Base-by-base conservation (phyloP, 2,113 vertebrate genomes). In the Pycnonotus jocosus region DNA sequence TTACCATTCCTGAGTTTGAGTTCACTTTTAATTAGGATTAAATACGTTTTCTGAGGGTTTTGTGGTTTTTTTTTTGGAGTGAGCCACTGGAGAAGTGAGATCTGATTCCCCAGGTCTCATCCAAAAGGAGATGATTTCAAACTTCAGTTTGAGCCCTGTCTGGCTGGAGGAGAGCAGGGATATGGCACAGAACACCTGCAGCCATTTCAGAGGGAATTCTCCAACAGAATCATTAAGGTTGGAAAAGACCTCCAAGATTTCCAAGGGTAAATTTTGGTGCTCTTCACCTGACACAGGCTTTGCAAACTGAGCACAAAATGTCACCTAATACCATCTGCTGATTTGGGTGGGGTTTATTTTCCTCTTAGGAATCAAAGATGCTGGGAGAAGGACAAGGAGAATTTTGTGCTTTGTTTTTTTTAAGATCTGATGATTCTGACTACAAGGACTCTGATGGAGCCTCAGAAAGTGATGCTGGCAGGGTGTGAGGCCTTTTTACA, bases 121-220 rank as follows among this genome's bases (percentile, higher is more conserved):
- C 35, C 44, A 12, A 24, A 33, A 58, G 25, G 15, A 40, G 24
- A 35, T 35, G 9, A 35, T 30, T 35, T 40, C 15, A 31, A n/a
- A 12, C 2, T 56, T 31, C 1, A 42, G 2, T 65, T 70, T 15
- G 2, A 28, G 13, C 37, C 7, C 3, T 11, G n/a, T 19, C 6
- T 47, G 21, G 4, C n/a, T 69, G 6, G 3, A 15, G 45, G 57
- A 12, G 23, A 9, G 15, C 22, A 20, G 45, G 60, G 18, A 2
- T 3, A 0, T 8, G 3, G 57, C 25, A 51, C 42, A 7, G 19
- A 48, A 14, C 64, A 40, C 50, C n/a, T 69, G 19, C 16, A 44
- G 15, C 27, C 12, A 6, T 28, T 89, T 22, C 42, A 19, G 28
- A 31, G 68, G 57, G 23, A 51, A 31, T 50, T 37, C 23, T 71